Base-by-base conservation (phyloP, 2,888 invertebrate species). In the Ptychoptera albimana region DNA sequence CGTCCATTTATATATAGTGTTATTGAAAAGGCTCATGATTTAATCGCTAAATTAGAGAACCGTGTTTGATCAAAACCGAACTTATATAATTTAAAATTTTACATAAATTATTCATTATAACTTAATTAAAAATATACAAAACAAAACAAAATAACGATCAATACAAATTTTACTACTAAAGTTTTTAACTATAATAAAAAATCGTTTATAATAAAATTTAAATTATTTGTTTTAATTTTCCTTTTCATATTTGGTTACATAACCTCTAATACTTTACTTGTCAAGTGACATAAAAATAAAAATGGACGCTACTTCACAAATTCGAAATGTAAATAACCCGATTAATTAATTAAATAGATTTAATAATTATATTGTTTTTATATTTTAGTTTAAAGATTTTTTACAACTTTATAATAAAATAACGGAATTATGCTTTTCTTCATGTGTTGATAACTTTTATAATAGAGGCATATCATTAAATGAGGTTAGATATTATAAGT, bases 1-100 rank as follows among this genome's bases (percentile, higher is more conserved):
- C 68, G 86, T 50, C 85, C 85, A 8, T 84, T 78, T 52, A 75
- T 85, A 50, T 78, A 82, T 54, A 75, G 74, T 54, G 75, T 84
- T 8, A 75, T 82, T 48, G 74, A 75, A 52, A 74, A 68, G 56
- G 66, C 74, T 13, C 70, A 73, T 46, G 72, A 74, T 56, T 62
- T 73, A 44, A 69, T 73, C 54, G 63, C 69, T 32, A 73, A 72
- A 55, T 52, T 73, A 23, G 75, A 77, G 54, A 69, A 68, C 38
- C 68, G 72, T 53, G 73, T 72, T 45, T 77, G 68, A 64, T 23
- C 7, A 23, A 23, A 23, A 23, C n/a, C n/a, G n/a, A 23, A 23
- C 23, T 5, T 23, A 23, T 23, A 23, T 23, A 23, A 23, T 5
- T 23, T 23, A n/a, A n/a, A n/a, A n/a, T n/a, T n/a, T n/a, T n/a